Evolutionary conservation across 2,113 vertebrate species (phyloP), one percentile per base, ranked within the genome.

Genomic region (Polyodon spathula): DNA sequence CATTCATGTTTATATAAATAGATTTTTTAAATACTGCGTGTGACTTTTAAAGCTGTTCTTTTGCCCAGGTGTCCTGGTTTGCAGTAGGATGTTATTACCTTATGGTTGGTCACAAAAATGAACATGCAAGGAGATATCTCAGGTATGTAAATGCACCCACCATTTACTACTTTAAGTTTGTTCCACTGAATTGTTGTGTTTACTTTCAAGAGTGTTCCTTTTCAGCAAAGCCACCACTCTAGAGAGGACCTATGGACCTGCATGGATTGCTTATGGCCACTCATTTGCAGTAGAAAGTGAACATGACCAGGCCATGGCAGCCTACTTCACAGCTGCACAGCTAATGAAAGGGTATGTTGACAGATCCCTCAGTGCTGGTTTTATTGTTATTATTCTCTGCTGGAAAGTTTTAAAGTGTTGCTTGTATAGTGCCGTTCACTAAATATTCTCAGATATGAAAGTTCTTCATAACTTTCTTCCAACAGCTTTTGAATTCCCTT

Each of bases 11-110:
- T 40, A 2, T 4, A 12, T 53, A 4, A 42, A 11, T 16, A 15
- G 11, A 1, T 38, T 8, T 54, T 40, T 11, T 40, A 9, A 51
- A 53, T 9, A n/a, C 43, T 17, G 17, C 38, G 5, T 16, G 5
- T 2, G 2, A 58, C 46, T 72, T 43, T 70, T 66, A 38, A 71
- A 67, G 4, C 8, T n/a, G 9, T 42, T 48, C 10, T 64, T 3
- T 71, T 40, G 37, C 12, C 54, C 72, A 98, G 96, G 96, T 98
- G 0, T 98, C 96, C 1, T 98, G 96, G 96, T 98, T 98, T 90
- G 94, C 96, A 56, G 96, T 98, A 64, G 96, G 95, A 54, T 98
- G 96, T 77, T 98, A 98, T 63, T 98, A 98, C 82, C 92, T 98
- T 62, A 97, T 98, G 96, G 96, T 98, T 37, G 96, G 96, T 40